Percentiles rank a stretch among this genome's conserved stretches.
These are phyloP conservation scores for Cyclargus thomasi DNA, from an alignment of 1,140 invertebrate genomes.

Conservation along the genomic window DNA sequence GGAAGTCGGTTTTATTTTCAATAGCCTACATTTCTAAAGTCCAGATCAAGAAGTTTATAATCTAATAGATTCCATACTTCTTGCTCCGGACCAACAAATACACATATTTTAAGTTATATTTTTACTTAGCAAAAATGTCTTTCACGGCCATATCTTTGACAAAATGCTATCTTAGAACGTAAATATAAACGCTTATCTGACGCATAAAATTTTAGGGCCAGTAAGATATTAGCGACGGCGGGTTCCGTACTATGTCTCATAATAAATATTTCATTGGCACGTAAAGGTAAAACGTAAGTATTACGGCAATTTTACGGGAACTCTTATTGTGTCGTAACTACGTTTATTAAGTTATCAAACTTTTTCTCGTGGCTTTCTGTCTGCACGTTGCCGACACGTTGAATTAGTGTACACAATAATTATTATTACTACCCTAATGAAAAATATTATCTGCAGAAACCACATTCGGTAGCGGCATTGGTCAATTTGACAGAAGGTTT, in stretches of 20 bases:
- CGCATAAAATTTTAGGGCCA: constrained; percentile 30
- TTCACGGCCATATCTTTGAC: background rate
- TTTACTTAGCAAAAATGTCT: background rate
- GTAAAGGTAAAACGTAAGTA: constrained; percentile 3
- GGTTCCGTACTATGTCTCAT: constrained; percentile 1
- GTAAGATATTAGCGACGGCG: constrained; percentile 26
- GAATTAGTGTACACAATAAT: background rate
- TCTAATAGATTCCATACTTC: too few relatives aligned
- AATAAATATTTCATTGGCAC: constrained; percentile 8
- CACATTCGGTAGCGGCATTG: too few relatives aligned
- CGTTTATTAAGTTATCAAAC: background rate
- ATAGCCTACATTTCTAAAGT: too few relatives aligned
- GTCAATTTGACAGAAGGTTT: too few relatives aligned
- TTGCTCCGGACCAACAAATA: too few relatives aligned
- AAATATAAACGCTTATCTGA: constrained; percentile 28
- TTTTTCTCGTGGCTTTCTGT: constrained; percentile 13
- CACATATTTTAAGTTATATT: background rate
- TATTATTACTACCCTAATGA: too few relatives aligned
- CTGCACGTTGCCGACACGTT: background rate
- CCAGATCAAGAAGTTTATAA: too few relatives aligned
- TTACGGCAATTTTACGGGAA: background rate
- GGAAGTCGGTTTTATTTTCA: too few relatives aligned
- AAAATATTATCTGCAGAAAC: too few relatives aligned
- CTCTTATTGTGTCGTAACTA: constrained; percentile 5
- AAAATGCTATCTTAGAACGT: background rate